Evolutionary conservation across 2,113 vertebrate genomes (phyloP), one percentile per base, ranked within the genome.

Genomic region (Lepisosteus osseus): DNA sequence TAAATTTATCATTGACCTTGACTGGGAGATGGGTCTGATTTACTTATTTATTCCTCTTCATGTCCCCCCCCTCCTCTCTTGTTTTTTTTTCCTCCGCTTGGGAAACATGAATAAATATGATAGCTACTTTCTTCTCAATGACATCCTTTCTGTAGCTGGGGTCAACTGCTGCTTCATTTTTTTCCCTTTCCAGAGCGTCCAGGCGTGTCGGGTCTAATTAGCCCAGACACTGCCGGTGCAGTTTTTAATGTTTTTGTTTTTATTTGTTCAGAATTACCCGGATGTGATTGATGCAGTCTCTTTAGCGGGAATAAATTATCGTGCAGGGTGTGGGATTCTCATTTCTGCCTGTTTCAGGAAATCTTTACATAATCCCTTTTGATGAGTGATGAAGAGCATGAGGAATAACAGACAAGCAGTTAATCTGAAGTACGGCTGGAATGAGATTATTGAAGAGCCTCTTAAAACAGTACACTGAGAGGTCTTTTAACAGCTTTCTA

Each of bases 1-100:
- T 86, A 88, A 89, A 90, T 88, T 87, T 85, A 84, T 77, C 79
- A 61, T 61, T 86, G 88, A 87, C 91, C 90, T 92, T 92, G 86
- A 86, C 76, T 77, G 79, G 47, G 71, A 70, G 65, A 40, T 71
- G 74, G 68, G 75, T 85, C 77, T 90, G 76, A 86, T 88, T 89
- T 90, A 88, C 90, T 89, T 82, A 88, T 84, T 77, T 75, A 77
- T 73, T n/a, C 7, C 12, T 40, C 4, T 11, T n/a, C 13, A 7
- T 44, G 44, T 7, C 0, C 15, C 61, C 47, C 54, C 6, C 59
- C 7, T 17, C 47, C 69, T 71, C 71, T 75, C 75, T 65, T 51
- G 47, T 51, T 78, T 76, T 29, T 29, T 80, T 77, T 84, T 75
- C 41, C 29, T 44, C 11, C 12, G 41, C 55, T 4, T n/a, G 7